Evolutionary conservation across 2,113 vertebrate genomes (phyloP), one percentile per base, ranked within the genome.

Genomic region (Perca flavescens): DNA sequence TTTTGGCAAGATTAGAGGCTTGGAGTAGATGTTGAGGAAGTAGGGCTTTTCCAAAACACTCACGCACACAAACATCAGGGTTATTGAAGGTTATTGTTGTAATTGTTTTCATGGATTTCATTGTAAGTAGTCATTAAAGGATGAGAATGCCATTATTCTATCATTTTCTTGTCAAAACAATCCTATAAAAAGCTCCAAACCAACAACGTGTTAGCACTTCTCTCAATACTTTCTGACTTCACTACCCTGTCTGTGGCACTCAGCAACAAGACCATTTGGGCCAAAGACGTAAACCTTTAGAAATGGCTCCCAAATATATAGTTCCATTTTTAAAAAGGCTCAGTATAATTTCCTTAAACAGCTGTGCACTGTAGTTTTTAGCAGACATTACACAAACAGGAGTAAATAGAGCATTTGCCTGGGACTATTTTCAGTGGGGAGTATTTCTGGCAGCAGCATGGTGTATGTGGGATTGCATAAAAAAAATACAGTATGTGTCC

Each of bases 1-100:
- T 66, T 79, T 90, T 86, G 86, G 84, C 80, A 71, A 46, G 85
- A 92, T 91, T 82, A 92, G 77, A 83, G 61, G 69, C 22, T 81
- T 63, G 40, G 57, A 53, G 31, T 73, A 43, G 40, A 49, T 21
- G 50, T 61, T 28, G 54, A 77, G 67, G 74, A 85, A 72, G 52
- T 31, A 5, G 12, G 50, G 64, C 80, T 75, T 88, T 74, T 82
- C 65, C 76, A 64, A 68, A 82, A 71, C 43, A 78, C 47, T 57
- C 63, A 2, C 11, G 28, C 50, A 71, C 43, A 72, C 50, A 63
- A 60, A 47, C 70, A 65, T 13, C 31, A 36, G 71, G 60, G 34
- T 49, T 62, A 60, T 47, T 61, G 6, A 77, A 50, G 56, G 6
- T 40, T 46, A 43, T 43, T 56, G 52, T 54, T 56, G 52, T n/a